Conservation (phyloP, 2,113 vertebrate genomes). For the Calonectris borealis region DNA sequence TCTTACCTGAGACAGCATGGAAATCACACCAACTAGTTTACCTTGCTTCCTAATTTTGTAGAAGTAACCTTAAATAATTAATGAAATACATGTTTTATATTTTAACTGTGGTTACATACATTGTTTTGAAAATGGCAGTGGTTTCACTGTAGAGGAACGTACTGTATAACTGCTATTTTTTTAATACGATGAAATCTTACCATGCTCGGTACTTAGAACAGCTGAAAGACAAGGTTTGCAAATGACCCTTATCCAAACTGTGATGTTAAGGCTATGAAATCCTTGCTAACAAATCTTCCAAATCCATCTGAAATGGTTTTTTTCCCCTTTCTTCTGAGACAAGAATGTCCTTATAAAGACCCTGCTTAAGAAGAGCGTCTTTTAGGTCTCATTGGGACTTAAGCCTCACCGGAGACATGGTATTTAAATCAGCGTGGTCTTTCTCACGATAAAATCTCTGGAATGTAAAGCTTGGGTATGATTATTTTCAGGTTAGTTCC, state of each 20-base stretch:
- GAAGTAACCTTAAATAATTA: not conserved
- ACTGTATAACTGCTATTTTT: not conserved
- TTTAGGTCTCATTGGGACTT: not conserved
- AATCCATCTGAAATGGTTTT: not conserved
- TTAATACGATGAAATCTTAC: rapidly evolving
- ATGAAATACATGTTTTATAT: not conserved
- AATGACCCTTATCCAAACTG: not conserved
- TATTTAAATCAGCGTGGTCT: not conserved
- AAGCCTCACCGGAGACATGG: not conserved
- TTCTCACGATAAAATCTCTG: not conserved
- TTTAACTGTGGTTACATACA: not conserved
- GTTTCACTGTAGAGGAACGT: rapidly evolving
- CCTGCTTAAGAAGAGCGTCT: not conserved
- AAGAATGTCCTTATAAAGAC: not conserved
- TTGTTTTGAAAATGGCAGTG: not conserved
- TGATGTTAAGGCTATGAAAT: not conserved
- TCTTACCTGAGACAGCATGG: not conserved
- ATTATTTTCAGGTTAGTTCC: not conserved
- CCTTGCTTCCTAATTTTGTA: not conserved
- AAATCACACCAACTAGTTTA: not conserved
- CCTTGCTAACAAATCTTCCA: not conserved
- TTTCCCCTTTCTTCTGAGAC: not conserved
- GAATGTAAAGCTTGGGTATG: not conserved
- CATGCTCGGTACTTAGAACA: rapidly evolving
- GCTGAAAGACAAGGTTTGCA: not conserved